Percentiles rank a stretch among this genome's conserved stretches.
phyloP scores from a whole-genome alignment of 1,140 invertebrate genomes.

The Drosophila burlai region DNA sequence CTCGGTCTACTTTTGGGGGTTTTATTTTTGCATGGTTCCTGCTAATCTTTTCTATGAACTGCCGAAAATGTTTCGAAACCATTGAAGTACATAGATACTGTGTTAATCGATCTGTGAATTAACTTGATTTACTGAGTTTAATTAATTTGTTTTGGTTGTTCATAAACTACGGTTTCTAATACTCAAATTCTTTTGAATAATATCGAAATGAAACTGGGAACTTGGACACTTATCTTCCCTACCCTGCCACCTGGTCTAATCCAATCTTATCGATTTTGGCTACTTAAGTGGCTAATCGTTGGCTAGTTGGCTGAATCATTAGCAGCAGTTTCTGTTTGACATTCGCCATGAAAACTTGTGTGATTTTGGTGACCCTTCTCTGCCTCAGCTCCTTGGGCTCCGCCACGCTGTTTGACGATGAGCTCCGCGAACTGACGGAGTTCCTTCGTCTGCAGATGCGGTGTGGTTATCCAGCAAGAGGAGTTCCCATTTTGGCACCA shows the following conservation, averaged over 20 bases:
- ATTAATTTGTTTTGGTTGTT: too few species aligned
- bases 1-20: slow-evolving; percentile 38
- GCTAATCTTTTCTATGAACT: neutral
- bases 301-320: neutral
- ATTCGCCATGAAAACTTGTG: slow-evolving; percentile 48
- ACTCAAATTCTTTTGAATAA: neutral
- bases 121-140: neutral
- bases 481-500: slow-evolving; percentile 72
- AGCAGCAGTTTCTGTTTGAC: slow-evolving; percentile 39
- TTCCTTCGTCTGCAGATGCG: slow-evolving; percentile 76
- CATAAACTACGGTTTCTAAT: neutral
- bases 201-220: slow-evolving; percentile 6
- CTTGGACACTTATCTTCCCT: slow-evolving; percentile 3
- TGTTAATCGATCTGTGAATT: neutral
- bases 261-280: slow-evolving; percentile 37
- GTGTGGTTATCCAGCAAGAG: slow-evolving; percentile 68
- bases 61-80: accelerated
- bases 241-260: slow-evolving; percentile 36
- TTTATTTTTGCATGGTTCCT: neutral
- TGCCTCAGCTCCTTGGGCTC: slow-evolving; percentile 50
- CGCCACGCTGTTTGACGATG: slow-evolving; percentile 69
- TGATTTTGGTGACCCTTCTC: slow-evolving; percentile 40
- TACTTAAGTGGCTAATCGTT: slow-evolving; percentile 44
- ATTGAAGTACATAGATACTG: neutral
- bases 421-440: slow-evolving; percentile 73